Base-by-base conservation (phyloP, 2,113 vertebrate species). In the Gracilinanus agilis region DNA sequence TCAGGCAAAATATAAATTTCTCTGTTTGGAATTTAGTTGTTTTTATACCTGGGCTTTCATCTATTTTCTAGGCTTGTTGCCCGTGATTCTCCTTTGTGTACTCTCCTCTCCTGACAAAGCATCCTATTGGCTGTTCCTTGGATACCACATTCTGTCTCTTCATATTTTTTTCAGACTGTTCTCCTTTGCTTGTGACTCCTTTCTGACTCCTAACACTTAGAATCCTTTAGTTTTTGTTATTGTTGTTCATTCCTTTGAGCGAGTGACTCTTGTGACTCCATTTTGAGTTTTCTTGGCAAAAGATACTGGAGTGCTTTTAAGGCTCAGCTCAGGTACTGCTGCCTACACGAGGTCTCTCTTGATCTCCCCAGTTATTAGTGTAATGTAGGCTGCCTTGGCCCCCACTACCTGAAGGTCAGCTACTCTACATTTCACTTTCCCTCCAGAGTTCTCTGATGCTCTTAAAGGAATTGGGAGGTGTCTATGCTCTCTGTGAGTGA, bases 101-200 rank as follows among this genome's bases (percentile, higher is more conserved):
- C n/a, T 83, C 67, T 83, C n/a, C 40, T 40, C 21, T 40, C 40
- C n/a, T 40, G 67, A 83, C n/a, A 40, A 21, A 23, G 34, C 40
- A 7, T 40, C 67, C n/a, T 83, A 83, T 83, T 83, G 19, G 67
- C n/a, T 83, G 67, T 83, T 83, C 67, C 67, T 83, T 83, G 67
- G n/a, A 83, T 83, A 83, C 67, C 67, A 83, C 67, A 83, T 83
- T 83, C 67, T 83, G 67, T 40, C 67, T 75, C n/a, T 83, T 40
- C 5, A 7, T 21, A 16, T 75, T 75, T 75, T 75, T 21, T 55
- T 27, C 67, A 75, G 21, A 75, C 34, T 83, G 34, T 83, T n/a
- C 29, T 75, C 29, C n/a, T 40, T 83, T 83, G 67, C n/a, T 75
- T 75, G 34, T 75, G 67, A 75, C 2, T 5, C 34, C 67, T 75